These are phyloP conservation scores for Champsocephalus esox DNA, from an alignment of 2,797 vertebrate genomes.

Conservation along the genomic window DNA sequence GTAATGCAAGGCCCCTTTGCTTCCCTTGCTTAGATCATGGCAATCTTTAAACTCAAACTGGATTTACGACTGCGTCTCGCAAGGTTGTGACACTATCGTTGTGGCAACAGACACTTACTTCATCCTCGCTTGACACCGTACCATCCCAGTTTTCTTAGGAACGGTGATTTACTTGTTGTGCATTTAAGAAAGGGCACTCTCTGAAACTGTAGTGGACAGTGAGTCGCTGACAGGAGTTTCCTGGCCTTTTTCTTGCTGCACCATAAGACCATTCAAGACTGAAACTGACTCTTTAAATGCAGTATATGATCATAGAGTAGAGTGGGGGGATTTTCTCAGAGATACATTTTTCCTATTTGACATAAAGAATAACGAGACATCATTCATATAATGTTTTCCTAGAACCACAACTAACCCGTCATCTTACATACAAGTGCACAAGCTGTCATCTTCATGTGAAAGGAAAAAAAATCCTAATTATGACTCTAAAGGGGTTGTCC, in stretches of 20 bases:
- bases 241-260: conserved; percentile 59
- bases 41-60: too few relatives aligned
- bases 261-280: background rate
- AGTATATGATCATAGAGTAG: background rate
- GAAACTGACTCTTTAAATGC: conserved; percentile 35
- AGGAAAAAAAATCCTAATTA: conserved; percentile 14
- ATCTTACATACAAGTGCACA: background rate
- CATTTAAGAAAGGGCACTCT: conserved; percentile 1
- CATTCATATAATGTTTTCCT: background rate
- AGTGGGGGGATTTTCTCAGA: conserved; percentile 21
- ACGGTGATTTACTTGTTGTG: background rate
- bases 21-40: too few relatives aligned
- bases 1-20: too few relatives aligned
- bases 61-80: too few relatives aligned
- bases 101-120: background rate
- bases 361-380: conserved; percentile 18
- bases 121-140: background rate
- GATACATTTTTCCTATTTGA: background rate
- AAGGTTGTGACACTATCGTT: too few relatives aligned
- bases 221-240: conserved; percentile 62
- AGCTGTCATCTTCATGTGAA: conserved; percentile 10
- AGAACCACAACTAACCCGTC: conserved; percentile 7
- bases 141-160: background rate
- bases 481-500: conserved; percentile 45
- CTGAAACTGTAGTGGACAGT: conserved; percentile 55